Conservation (phyloP, 2,797 vertebrate genomes). For the Cichlasoma orientale region DNA sequence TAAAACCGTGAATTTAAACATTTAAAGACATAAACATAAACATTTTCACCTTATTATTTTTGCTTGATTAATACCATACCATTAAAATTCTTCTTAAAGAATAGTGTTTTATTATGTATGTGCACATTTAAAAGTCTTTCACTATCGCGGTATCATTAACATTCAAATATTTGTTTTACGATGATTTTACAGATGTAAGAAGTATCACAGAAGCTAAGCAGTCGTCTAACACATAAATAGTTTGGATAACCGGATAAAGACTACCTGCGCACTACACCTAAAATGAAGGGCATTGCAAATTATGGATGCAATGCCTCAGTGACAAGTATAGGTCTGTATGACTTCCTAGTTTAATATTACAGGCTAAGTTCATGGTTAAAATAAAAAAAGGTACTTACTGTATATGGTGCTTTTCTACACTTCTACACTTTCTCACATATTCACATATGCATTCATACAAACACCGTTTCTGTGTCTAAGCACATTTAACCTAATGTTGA, state of each 20-base stretch:
- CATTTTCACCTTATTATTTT: background rate
- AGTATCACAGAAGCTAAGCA: background rate
- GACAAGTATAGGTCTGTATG: background rate
- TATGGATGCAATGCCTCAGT: background rate
- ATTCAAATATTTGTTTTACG: background rate
- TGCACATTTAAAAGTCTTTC: background rate
- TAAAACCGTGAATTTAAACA: background rate
- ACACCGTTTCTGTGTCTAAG: background rate
- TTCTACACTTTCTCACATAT: too few relatives aligned
- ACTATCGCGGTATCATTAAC: background rate
- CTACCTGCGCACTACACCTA: background rate
- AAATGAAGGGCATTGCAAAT: background rate
- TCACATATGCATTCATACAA: background rate
- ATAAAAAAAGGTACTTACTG: rapidly evolving
- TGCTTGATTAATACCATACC: background rate
- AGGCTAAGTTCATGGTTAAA: background rate
- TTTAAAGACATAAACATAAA: background rate
- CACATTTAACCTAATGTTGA: background rate
- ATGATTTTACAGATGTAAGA: background rate
- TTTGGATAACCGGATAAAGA: background rate
- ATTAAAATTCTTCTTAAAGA: background rate
- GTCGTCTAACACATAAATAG: background rate
- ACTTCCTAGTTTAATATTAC: background rate
- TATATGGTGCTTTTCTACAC: background rate
- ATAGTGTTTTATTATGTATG: background rate